phyloP scores from a whole-genome alignment of 64 coral and sea anemone genomes.

The Stylophora pistillata region DNA sequence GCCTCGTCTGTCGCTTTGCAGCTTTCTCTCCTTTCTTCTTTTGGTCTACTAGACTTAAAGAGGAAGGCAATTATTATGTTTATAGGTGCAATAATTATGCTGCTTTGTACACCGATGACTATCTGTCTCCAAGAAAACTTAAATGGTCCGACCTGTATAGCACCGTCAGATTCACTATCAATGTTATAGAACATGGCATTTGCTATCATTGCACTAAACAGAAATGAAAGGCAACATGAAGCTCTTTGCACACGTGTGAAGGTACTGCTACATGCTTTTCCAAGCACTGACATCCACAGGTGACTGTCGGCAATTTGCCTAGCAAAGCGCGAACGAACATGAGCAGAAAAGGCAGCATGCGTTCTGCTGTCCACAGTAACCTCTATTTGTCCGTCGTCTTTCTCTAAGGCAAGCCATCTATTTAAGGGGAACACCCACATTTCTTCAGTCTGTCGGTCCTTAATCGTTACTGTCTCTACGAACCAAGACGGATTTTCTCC shows the following conservation, averaged over 20 bases:
- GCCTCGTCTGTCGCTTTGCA: not conserved
- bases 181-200: conserved; percentile 58
- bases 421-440: conserved; percentile 24
- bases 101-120: conserved; percentile 21
- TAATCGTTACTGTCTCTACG: conserved; percentile 13
- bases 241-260: conserved; percentile 64
- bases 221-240: conserved; percentile 37
- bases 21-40: not conserved
- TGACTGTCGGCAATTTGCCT: conserved; percentile 35
- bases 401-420: conserved; percentile 45
- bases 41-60: conserved; percentile 1
- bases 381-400: conserved; percentile 42
- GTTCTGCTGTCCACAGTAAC: not conserved
- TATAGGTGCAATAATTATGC: conserved; percentile 10
- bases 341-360: conserved; percentile 1
- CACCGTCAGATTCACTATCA: not conserved
- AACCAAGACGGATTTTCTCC: conserved; percentile 62
- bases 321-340: conserved; percentile 1
- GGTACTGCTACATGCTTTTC: conserved; percentile 18
- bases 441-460: conserved; percentile 34
- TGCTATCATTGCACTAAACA: conserved; percentile 51
- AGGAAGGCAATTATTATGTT: conserved; percentile 12
- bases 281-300: conserved; percentile 52
- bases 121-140: conserved; percentile 25
- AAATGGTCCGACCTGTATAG: conserved; percentile 21